Percentiles rank a stretch among this genome's conserved stretches.
Conservation (phyloP, 2,888 invertebrate species). For the Acheta domesticus region DNA sequence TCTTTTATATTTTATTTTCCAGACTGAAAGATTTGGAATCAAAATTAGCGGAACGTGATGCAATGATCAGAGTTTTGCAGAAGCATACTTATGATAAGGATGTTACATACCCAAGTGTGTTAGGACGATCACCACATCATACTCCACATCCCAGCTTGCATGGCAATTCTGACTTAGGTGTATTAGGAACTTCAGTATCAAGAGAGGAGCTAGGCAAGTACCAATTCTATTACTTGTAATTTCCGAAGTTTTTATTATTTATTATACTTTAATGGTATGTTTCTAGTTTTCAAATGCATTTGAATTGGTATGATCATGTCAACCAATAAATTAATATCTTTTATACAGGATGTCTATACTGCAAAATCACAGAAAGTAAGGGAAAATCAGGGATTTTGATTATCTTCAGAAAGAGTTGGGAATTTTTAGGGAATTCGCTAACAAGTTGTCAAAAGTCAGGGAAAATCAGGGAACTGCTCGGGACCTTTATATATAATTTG, state of each 20-base stretch:
- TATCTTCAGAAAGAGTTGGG: no score
- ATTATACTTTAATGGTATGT: not conserved
- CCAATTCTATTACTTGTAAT: conserved; percentile 39
- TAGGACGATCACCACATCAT: conserved; percentile 51
- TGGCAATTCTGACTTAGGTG: conserved; percentile 50
- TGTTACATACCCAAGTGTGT: conserved; percentile 51
- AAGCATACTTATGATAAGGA: conserved; percentile 73
- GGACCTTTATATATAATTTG: no score
- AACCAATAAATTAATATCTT: no score
- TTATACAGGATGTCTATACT: no score
- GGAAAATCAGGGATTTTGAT: no score
- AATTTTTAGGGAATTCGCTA: no score
- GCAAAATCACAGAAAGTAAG: no score
- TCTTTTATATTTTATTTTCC: conserved; percentile 30
- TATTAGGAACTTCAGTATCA: conserved; percentile 49
- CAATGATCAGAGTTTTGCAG: conserved; percentile 84
- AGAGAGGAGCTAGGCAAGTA: conserved; percentile 51
- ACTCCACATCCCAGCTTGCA: conserved; percentile 53
- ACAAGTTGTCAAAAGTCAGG: no score
- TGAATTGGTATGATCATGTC: no score
- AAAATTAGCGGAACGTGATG: conserved; percentile 82
- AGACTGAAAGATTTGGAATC: conserved; percentile 82
- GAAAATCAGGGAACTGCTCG: no score
- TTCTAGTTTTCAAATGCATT: not conserved
- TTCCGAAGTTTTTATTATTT: not conserved